Base-by-base conservation (phyloP, 1,140 invertebrate genomes). In the Andrena cerasifolii region DNA sequence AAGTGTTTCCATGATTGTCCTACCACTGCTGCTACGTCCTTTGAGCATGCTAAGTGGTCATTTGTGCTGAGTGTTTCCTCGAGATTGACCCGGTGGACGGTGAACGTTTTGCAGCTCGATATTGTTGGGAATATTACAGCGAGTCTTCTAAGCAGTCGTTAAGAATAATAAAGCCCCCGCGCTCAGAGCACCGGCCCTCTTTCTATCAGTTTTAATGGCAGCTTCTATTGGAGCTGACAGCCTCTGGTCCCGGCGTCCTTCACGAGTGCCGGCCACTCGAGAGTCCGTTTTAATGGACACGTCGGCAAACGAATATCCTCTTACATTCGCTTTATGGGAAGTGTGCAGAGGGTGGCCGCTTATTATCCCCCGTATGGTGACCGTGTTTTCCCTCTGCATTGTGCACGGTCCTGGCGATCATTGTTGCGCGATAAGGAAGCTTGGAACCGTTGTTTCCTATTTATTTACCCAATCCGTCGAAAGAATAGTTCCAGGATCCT, bases 201-300 rank as follows among this genome's bases (percentile, higher is more conserved):
- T 78, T 61, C 68, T 67, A 72, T 83, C 67, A 56, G 28, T 47
- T 83, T 83, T 82, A 83, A 82, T 82, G 54, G 67, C 80, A 51
- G 80, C 71, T 70, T 76, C 79, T 66, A 80, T 82, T 82, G 74
- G 62, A 59, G 77, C 65, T 82, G 80, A 81, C 81, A 82, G 74
- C 74, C 80, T 61, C 76, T 65, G 81, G 24, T 63, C 63, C 24
- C 74, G 81, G 78, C 77, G 71, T 78, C 28, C 74, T 78, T 78
- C 49, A 40, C 54, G 26, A 56, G 43, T 71, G 59, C 76, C 61
- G 80, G 59, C 49, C 80, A 82, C 80, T 83, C 77, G 67, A 82
- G 67, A 78, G 80, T 73, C 74, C 81, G 74, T 83, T 82, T 83
- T 82, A 83, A 83, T 70, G 59, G 79, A 83, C 76, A 66, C 67